A percentile compares a stretch with the other conserved stretches of the same genome.
Evolutionary conservation across 2,888 invertebrate genomes (phyloP).

Genomic region (Myopa testacea): DNA sequence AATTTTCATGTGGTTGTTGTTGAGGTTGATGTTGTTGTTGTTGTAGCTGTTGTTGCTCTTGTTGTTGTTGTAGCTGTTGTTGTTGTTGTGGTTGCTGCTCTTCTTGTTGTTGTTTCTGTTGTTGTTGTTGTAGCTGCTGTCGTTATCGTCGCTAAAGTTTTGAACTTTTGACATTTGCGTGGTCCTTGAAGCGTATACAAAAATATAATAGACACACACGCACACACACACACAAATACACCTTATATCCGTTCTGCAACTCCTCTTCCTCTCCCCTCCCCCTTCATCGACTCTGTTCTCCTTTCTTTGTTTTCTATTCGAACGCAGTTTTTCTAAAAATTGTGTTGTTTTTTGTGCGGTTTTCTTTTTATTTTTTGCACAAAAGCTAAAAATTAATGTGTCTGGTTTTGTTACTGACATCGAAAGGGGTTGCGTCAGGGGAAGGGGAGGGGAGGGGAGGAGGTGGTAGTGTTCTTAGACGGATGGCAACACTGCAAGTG

Average conservation of each 20-base stretch:
- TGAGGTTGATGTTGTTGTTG: not conserved
- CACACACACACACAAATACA: not conserved
- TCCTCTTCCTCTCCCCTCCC: not conserved
- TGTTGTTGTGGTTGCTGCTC: conserved; percentile 1
- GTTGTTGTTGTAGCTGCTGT: not conserved
- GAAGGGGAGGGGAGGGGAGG: not conserved
- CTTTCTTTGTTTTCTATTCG: not conserved
- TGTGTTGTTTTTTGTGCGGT: not conserved
- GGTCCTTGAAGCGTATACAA: not conserved
- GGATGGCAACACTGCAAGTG: not conserved
- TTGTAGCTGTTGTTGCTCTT: not conserved
- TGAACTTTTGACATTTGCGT: conserved; percentile 2
- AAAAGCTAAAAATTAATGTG: conserved; percentile 16
- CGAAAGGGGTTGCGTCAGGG: not conserved
- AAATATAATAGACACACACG: not conserved
- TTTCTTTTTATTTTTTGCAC: not conserved
- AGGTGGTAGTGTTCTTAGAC: not conserved
- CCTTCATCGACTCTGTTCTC: not conserved
- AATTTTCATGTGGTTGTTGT: not conserved
- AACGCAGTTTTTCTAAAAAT: not conserved
- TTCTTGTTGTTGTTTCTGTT: not conserved
- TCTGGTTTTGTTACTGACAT: not conserved
- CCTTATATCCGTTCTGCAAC: not conserved
- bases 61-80: not conserved
- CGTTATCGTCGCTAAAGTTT: not conserved